These are phyloP conservation scores for Calliphora vomitoria DNA, from an alignment of 2,888 invertebrate genomes.

Conservation along the genomic window DNA sequence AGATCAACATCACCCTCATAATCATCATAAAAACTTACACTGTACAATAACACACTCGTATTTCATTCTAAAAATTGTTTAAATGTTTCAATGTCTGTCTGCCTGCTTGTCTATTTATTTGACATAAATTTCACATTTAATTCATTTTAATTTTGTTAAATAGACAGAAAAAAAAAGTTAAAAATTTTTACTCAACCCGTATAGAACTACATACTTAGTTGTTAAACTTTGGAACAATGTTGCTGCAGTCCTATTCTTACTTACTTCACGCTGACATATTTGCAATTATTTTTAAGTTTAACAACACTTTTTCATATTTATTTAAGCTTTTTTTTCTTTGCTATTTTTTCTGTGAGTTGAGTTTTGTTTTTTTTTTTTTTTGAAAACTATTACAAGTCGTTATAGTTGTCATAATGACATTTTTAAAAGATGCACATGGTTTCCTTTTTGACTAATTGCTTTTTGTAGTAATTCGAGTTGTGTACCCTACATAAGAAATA, in stretches of 20 bases:
- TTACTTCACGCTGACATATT: background rate
- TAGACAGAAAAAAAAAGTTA: background rate
- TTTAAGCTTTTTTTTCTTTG: constrained; percentile 10
- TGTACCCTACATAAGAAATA: background rate
- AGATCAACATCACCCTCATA: background rate
- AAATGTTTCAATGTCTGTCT: background rate
- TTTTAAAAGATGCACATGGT: constrained; percentile 55
- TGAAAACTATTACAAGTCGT: constrained; percentile 55
- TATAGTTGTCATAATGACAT: constrained; percentile 60
- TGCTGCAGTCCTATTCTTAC: background rate
- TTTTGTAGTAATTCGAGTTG: constrained; percentile 32
- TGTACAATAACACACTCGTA: background rate
- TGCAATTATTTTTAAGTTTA: constrained; percentile 34
- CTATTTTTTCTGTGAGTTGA: background rate
- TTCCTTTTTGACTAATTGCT: constrained; percentile 67
- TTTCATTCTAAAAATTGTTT: background rate
- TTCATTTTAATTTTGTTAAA: background rate
- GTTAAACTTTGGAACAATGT: constrained; percentile 31
- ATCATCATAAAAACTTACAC: background rate
- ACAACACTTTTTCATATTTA: constrained; percentile 20
- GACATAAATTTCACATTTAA: constrained; percentile 14
- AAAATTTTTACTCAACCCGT: background rate
- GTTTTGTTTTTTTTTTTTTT: constrained; percentile 34
- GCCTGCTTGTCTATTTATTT: background rate
- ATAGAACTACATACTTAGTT: background rate